phyloP scores from a whole-genome alignment of 2,797 vertebrate species.

The Fistularia commersonii region DNA sequence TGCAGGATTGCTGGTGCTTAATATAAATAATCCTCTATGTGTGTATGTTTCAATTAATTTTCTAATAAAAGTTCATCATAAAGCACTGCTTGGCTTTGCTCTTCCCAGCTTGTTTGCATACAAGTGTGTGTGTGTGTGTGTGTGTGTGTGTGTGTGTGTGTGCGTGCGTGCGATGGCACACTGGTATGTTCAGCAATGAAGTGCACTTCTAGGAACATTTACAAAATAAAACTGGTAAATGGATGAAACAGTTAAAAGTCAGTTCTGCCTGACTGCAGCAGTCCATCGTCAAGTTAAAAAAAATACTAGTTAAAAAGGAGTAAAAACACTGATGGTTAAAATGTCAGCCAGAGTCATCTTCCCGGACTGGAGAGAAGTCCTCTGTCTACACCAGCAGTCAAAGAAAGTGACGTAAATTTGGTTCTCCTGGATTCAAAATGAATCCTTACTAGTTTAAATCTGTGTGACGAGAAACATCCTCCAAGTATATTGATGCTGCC shows the following conservation, averaged over 20 bases:
- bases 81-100: conserved; percentile 55
- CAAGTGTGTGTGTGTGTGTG: conserved; percentile 10
- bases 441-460: not conserved
- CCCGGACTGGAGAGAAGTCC: no score
- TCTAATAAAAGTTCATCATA: conserved; percentile 14
- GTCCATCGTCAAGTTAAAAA: conserved; percentile 22
- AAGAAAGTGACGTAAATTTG: no score
- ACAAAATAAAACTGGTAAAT: no score
- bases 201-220: conserved; percentile 52
- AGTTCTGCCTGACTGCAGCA: conserved; percentile 14
- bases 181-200: conserved; percentile 36
- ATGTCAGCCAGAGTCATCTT: conserved; percentile 23
- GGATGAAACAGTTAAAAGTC: conserved; percentile 24
- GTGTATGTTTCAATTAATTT: not conserved
- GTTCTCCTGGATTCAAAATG: no score
- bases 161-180: conserved; percentile 14
- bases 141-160: conserved; percentile 12
- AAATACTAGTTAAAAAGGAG: conserved; percentile 7
- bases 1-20: conserved; percentile 44
- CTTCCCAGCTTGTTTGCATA: conserved; percentile 36
- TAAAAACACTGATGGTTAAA: conserved; percentile 28
- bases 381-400: no score
- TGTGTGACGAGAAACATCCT: conserved; percentile 3
- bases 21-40: conserved; percentile 20
- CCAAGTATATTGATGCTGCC: not conserved